Percentiles rank a stretch among this genome's conserved stretches.
phyloP scores from a whole-genome alignment of 2,113 vertebrate genomes.

The Ptychochromis oligacanthus region DNA sequence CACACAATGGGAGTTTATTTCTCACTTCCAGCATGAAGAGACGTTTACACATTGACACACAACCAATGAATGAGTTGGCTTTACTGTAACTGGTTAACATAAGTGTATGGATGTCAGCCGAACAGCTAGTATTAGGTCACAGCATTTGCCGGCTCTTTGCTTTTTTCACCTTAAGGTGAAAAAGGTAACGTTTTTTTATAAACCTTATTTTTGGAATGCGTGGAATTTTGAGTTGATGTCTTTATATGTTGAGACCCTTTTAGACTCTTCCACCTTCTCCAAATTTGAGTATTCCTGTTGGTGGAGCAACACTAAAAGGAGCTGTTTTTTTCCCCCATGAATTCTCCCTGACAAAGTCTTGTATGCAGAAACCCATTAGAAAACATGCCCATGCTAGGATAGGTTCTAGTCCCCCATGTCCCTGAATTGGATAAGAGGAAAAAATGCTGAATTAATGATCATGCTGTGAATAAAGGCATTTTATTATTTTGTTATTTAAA shows the following conservation, averaged over 20 bases:
- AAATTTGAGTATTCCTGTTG: too few species aligned
- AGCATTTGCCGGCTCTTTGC: too few species aligned
- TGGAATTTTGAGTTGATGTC: too few species aligned
- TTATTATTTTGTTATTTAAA: not conserved
- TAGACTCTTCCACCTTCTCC: too few species aligned
- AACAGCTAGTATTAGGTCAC: not conserved
- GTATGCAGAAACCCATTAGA: not conserved
- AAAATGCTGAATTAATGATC: not conserved
- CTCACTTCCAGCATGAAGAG: not conserved
- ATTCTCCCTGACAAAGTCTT: not conserved
- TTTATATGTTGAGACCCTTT: too few species aligned
- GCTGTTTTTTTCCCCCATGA: too few species aligned
- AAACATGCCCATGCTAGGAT: not conserved
- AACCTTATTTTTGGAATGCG: too few species aligned
- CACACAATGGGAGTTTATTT: not conserved
- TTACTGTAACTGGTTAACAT: not conserved
- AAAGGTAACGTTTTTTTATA: too few species aligned
- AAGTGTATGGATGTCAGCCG: rapidly evolving
- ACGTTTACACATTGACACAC: not conserved
- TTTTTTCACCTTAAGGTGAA: too few species aligned
- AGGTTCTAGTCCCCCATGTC: not conserved
- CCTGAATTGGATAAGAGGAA: not conserved
- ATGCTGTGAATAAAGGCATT: not conserved
- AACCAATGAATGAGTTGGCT: not conserved
- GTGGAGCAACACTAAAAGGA: too few species aligned